Evolutionary conservation across 2,113 vertebrate species (phyloP).

Genomic region (Phyllopteryx taeniolatus): DNA sequence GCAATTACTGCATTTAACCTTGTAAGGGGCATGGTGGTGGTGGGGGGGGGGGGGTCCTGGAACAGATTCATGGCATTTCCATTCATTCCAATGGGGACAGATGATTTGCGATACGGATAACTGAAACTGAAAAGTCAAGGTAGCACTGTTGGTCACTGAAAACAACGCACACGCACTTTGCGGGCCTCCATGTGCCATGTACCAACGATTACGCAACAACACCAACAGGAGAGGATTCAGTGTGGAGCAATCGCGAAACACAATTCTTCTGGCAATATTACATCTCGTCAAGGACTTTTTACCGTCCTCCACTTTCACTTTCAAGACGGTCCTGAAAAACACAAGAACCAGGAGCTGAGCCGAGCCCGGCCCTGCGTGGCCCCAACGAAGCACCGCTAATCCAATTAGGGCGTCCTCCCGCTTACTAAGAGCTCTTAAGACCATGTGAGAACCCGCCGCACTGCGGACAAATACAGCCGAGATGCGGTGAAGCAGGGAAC

Average conservation of each 20-base stretch:
- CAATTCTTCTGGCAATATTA: constrained; percentile 9
- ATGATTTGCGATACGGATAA: no score
- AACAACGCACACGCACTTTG: constrained; percentile 31
- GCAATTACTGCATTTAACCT: no score
- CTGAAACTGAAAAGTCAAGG: no score
- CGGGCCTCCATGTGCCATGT: constrained; percentile 7
- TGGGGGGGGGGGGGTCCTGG: no score
- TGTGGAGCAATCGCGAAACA: constrained; percentile 22
- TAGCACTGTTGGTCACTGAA: background rate
- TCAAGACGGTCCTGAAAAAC: background rate
- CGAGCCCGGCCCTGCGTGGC: background rate
- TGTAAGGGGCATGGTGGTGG: no score
- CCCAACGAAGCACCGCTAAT: constrained; percentile 70
- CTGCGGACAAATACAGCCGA: constrained; percentile 42
- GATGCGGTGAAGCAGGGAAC: background rate
- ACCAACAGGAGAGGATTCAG: constrained; percentile 52
- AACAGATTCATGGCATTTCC: no score
- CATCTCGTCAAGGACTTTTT: background rate
- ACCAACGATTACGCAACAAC: constrained; percentile 54
- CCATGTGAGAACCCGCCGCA: constrained; percentile 60
- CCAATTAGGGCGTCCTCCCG: constrained; percentile 73
- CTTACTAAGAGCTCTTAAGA: constrained; percentile 70
- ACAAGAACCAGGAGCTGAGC: background rate
- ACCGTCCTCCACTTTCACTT: background rate
- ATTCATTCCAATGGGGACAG: no score